phyloP scores from a whole-genome alignment of 2,113 vertebrate genomes.

The Gavialis gangeticus region DNA sequence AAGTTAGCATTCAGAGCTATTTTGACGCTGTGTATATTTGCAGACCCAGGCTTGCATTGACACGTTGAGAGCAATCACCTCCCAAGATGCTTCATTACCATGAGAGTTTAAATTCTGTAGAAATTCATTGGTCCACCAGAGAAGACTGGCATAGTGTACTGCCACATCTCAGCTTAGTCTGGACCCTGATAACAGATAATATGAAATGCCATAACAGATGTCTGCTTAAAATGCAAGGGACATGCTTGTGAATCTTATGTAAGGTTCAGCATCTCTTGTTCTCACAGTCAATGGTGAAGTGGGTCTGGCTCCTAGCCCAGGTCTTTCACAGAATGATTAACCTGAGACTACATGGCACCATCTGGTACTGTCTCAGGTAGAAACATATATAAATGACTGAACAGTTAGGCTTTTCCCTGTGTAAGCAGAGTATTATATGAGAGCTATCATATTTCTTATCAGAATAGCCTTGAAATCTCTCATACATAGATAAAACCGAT shows the following conservation, averaged over 20 bases:
- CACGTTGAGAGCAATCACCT: conserved; percentile 11
- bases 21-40: conserved; percentile 15
- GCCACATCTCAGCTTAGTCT: conserved; percentile 26
- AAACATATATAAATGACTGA: conserved; percentile 64
- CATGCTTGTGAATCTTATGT: conserved; percentile 67
- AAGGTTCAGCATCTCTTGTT: conserved; percentile 65
- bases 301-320: conserved; percentile 77
- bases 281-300: conserved; percentile 63
- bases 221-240: conserved; percentile 68
- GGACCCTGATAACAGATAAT: conserved; percentile 50
- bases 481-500: neutral
- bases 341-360: conserved; percentile 74
- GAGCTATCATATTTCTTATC: neutral
- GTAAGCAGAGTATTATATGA: conserved; percentile 41
- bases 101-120: conserved; percentile 26
- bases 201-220: conserved; percentile 61
- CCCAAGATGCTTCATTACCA: neutral
- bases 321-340: conserved; percentile 76
- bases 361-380: conserved; percentile 79
- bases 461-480: neutral
- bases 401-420: conserved; percentile 33
- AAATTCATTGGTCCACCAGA: conserved; percentile 25
- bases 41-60: neutral
- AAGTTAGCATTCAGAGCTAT: conserved; percentile 27
- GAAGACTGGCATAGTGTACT: conserved; percentile 2